phyloP scores from a whole-genome alignment of 2,797 vertebrate genomes.

The Falco naumanni region DNA sequence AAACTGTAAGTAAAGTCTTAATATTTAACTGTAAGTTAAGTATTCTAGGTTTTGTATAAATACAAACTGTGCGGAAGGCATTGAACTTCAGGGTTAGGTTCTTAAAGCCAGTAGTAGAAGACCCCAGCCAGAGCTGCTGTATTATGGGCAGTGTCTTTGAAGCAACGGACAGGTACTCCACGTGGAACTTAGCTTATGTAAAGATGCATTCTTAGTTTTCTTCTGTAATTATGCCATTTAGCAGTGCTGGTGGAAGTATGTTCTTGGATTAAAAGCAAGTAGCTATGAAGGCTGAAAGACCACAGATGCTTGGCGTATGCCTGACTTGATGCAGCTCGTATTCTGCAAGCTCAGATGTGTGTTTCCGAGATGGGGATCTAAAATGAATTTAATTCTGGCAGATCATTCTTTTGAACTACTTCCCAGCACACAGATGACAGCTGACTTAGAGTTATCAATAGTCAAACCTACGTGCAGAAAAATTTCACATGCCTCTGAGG shows the following conservation, averaged over 20 bases:
- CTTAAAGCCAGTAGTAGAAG: not conserved
- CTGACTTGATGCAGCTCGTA: not conserved
- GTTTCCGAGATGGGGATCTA: not conserved
- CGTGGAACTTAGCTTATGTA: not conserved
- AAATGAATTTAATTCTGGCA: not conserved
- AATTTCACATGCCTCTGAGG: not conserved
- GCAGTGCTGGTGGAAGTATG: not conserved
- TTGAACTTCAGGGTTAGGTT: not conserved
- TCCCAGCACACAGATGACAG: not conserved
- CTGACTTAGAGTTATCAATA: not conserved
- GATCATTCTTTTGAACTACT: not conserved
- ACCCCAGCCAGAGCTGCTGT: not conserved
- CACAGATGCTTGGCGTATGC: not conserved
- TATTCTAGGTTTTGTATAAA: not conserved
- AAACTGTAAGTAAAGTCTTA: not conserved
- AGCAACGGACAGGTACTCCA: not conserved
- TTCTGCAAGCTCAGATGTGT: not conserved
- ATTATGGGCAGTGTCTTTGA: not conserved
- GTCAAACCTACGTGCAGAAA: not conserved
- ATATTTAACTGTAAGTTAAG: not conserved
- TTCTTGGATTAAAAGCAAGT: not conserved
- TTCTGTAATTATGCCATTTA: not conserved
- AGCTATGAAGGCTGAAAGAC: not conserved
- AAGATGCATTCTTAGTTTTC: not conserved
- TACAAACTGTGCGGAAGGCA: not conserved